A percentile compares a stretch with the other conserved stretches of the same genome.
Evolutionary conservation across 2,888 invertebrate species (phyloP).

Genomic region (Portevinia maculata): DNA sequence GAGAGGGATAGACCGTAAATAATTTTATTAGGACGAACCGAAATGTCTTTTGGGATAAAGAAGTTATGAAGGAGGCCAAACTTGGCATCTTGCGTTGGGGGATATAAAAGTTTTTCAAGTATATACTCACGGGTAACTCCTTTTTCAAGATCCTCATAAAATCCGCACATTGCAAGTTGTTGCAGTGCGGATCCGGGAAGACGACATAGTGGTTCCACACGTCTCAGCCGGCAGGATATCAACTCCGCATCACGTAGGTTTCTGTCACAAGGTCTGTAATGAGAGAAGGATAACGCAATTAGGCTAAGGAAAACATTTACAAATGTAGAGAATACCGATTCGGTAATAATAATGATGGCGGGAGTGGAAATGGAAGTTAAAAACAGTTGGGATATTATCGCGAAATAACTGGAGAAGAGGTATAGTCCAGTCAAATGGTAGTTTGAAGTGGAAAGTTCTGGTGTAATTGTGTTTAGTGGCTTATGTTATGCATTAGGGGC

Average conservation of each 20-base stretch:
- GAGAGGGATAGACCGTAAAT: slow-evolving; percentile 62
- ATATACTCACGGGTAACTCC: slow-evolving; percentile 88
- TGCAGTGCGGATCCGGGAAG: slow-evolving; percentile 88
- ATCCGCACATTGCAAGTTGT: slow-evolving; percentile 89
- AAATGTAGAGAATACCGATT: too few relatives aligned
- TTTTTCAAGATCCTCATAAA: slow-evolving; percentile 90
- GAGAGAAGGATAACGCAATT: slow-evolving; percentile 39
- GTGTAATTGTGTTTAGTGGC: too few relatives aligned
- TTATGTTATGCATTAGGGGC: too few relatives aligned
- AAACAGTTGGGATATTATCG: too few relatives aligned
- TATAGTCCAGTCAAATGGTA: too few relatives aligned
- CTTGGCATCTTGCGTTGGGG: slow-evolving; percentile 27
- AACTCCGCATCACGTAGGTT: slow-evolving; percentile 89
- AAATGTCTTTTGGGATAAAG: slow-evolving; percentile 3
- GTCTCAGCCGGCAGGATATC: slow-evolving; percentile 87
- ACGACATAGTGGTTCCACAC: slow-evolving; percentile 86
- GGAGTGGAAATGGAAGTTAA: too few relatives aligned
- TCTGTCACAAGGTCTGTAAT: slow-evolving; percentile 88
- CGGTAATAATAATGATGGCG: too few relatives aligned
- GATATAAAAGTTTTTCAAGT: slow-evolving; percentile 39
- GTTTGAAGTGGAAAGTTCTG: too few relatives aligned
- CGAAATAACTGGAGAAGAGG: too few relatives aligned
- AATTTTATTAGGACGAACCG: slow-evolving; percentile 31
- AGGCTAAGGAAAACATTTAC: slow-evolving; percentile 18
- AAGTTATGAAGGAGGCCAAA: slow-evolving; percentile 10